Evolutionary conservation across 2,113 vertebrate genomes (phyloP).

Genomic region (Girardinichthys multiradiatus): DNA sequence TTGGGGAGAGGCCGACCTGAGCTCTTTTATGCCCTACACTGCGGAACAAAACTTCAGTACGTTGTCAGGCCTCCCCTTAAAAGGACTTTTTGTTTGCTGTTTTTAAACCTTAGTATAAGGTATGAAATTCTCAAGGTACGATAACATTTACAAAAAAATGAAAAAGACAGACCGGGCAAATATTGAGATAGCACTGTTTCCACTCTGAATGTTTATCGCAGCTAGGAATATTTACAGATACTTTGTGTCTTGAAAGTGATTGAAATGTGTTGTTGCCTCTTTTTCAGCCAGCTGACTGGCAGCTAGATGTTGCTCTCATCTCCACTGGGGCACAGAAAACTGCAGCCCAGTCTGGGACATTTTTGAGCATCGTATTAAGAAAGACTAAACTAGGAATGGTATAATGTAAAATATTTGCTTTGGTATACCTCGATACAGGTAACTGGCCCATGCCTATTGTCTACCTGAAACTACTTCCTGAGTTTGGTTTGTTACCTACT

Average conservation of each 20-base stretch:
- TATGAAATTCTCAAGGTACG: background rate
- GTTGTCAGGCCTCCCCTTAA: too few species aligned
- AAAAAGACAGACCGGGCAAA: too few species aligned
- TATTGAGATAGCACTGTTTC: too few species aligned
- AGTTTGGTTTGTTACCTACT: constrained; percentile 39
- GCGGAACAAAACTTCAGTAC: too few species aligned
- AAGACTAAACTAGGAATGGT: background rate
- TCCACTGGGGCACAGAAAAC: background rate
- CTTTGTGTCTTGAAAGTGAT: too few species aligned
- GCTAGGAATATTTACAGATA: background rate
- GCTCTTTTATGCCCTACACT: background rate
- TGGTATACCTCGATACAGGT: background rate
- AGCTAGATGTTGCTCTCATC: background rate
- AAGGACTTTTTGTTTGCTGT: too few species aligned
- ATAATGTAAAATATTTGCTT: too few species aligned
- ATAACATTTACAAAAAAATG: background rate
- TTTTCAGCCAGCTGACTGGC: too few species aligned
- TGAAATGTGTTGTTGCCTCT: too few species aligned
- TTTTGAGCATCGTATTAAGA: background rate
- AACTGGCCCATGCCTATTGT: background rate
- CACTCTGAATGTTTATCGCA: background rate
- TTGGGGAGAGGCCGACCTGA: background rate
- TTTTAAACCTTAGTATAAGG: background rate
- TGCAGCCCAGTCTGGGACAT: too few species aligned
- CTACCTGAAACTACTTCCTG: constrained; percentile 32